phyloP scores from a whole-genome alignment of 2,113 vertebrate genomes.

The Eurystomus gularis region DNA sequence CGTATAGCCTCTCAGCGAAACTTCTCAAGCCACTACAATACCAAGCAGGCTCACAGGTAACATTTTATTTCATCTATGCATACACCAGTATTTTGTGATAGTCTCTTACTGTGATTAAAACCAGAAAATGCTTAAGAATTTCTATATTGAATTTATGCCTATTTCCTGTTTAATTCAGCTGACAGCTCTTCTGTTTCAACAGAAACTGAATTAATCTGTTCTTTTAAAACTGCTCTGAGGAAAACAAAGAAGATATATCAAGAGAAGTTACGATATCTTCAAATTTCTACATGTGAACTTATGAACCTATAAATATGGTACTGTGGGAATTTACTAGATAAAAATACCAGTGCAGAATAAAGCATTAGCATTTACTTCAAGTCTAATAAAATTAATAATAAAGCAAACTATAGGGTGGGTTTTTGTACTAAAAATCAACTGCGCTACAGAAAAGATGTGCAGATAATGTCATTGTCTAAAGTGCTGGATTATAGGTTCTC shows the following conservation, averaged over 20 bases:
- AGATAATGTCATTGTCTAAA: not conserved
- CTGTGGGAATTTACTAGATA: not conserved
- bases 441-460: not conserved
- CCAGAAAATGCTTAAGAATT: conserved; percentile 56
- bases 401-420: not conserved
- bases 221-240: conserved; percentile 12
- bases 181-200: conserved; percentile 30
- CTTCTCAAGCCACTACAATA: not conserved
- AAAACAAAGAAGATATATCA: not conserved
- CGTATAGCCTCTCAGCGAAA: not conserved
- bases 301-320: not conserved
- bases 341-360: not conserved
- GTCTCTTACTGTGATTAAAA: conserved; percentile 44
- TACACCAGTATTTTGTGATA: not conserved
- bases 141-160: conserved; percentile 37
- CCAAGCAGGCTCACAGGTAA: not conserved
- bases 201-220: conserved; percentile 31
- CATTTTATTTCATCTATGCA: not conserved
- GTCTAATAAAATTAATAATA: not conserved
- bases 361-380: not conserved
- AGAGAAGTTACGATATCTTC: not conserved
- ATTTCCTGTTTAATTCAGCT: conserved; percentile 52
- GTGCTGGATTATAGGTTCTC: not conserved
- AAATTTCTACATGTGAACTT: not conserved
- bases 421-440: not conserved